Evolutionary conservation across 2,797 vertebrate genomes (phyloP), one percentile per base, ranked within the genome.

Genomic region (Enteromius anoplus): DNA sequence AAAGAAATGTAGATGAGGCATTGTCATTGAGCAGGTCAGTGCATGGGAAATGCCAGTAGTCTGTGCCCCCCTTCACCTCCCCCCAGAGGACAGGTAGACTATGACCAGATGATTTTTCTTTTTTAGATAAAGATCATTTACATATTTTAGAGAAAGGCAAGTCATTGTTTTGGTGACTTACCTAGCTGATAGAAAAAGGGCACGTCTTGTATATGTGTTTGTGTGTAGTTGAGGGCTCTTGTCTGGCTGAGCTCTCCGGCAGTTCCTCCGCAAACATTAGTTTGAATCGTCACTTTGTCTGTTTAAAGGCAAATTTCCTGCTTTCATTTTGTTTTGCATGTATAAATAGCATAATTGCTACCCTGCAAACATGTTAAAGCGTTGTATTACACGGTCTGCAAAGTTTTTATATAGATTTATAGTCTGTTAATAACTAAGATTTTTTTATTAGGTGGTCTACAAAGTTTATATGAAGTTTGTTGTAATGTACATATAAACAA

Each of bases 1-100:
- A 96, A 95, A 95, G 95, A 97, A 96, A 97, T 96, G 96, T 94
- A 97, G 96, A 97, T 97, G 91, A 96, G 93, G 92, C 92, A 93
- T 95, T 94, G 91, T 96, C 85, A 70, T 55, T 72, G 85, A 84
- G 69, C 82, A 76, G 82, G 82, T 96, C 95, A 95, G 93, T 93
- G 91, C 94, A 81, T 95, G 95, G 96, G 95, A 96, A 96, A 95
- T 89, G 91, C 77, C 71, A 64, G 64, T 83, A 70, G 81, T 83
- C 81, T 69, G 81, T 55, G 32, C 26, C 42, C 81, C 77, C 23
- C 70, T 42, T 65, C 60, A 62, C 65, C 70, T 66, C 70, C 47
- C 71, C 80, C 49, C 79, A 55, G 49, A 80, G 80, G 80, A 88
- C 87, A 88, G 87, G 87, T 88, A 85, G 80, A 79, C 75, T 42